These are phyloP conservation scores for Phasianus colchicus DNA, from an alignment of 2,113 vertebrate species.

Conservation along the genomic window DNA sequence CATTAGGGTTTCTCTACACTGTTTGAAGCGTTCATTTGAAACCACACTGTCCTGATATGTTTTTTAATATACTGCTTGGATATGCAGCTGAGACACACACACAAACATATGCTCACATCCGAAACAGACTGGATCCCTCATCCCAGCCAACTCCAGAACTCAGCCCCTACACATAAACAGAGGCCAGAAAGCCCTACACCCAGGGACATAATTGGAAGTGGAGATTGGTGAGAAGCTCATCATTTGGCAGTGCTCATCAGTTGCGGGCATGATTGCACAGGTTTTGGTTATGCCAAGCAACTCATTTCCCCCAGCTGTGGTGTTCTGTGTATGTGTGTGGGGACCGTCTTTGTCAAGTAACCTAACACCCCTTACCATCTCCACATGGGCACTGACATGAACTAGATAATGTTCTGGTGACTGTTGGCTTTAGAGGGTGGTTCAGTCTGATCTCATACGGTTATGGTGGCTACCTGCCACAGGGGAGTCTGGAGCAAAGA, in stretches of 20 bases:
- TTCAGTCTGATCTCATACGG: neutral
- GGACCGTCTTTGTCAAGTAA: neutral
- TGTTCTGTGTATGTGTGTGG: neutral
- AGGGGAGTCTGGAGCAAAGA: neutral
- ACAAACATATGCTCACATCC: neutral
- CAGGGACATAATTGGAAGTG: neutral
- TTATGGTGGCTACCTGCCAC: neutral
- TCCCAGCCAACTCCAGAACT: neutral
- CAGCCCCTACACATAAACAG: no score
- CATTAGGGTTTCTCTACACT: neutral
- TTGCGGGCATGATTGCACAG: no score
- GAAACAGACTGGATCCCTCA: neutral
- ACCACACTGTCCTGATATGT: fast-evolving
- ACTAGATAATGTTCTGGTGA: neutral
- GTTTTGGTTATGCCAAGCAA: neutral
- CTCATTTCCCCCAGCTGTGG: neutral
- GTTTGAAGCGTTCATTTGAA: neutral
- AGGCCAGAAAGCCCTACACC: neutral
- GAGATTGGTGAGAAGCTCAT: neutral
- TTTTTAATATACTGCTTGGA: neutral
- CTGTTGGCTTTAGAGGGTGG: neutral
- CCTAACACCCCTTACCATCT: neutral
- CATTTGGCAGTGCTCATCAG: neutral
- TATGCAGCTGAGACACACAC: neutral
- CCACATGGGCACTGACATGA: neutral